Evolutionary conservation across 2,888 invertebrate genomes (phyloP), one percentile per base, ranked within the genome.

Genomic region (Pimpla rufipes): DNA sequence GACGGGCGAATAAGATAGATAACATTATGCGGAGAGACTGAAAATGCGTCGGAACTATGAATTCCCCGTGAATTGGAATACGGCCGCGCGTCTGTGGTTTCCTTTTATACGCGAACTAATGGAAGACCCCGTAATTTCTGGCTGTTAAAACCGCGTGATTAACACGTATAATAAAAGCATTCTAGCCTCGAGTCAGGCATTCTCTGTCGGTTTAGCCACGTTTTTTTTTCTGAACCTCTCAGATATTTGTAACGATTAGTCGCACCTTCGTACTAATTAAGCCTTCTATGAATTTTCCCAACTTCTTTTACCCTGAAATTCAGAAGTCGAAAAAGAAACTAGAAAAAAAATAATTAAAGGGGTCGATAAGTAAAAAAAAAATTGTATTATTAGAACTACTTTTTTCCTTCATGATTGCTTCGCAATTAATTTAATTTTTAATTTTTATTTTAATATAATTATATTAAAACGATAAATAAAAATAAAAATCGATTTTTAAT

Each of bases 1-100:
- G 42, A 77, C 73, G 45, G 11, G 59, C 64, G 75, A 75, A 57
- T 55, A 40, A 76, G 47, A 45, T 37, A 47, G 42, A 59, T 64
- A 74, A 73, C 74, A 52, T 42, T 67, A 52, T 50, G 35, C 16
- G 8, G 70, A 37, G 50, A 45, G 37, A 77, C 18, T 64, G 45
- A 70, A 77, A 81, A 78, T 73, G 29, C 29, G 29, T 55, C 10
- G 11, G 21, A 23, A 40, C 42, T 16, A 29, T 37, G 66, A 50
- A 66, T 52, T 62, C 35, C 16, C 29, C 52, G 23, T 64, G 59
- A 80, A 79, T 77, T 66, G 13, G 2, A 29, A 29, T 74, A 6
- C 23, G 35, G 16, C 29, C 2, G 11, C 4, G 45, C 29, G 23
- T 29, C 29, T 18, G 35, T 37, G 18, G 50, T 68, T 11, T 21